phyloP scores from a whole-genome alignment of 2,888 invertebrate species.

The Nysson spinosus region DNA sequence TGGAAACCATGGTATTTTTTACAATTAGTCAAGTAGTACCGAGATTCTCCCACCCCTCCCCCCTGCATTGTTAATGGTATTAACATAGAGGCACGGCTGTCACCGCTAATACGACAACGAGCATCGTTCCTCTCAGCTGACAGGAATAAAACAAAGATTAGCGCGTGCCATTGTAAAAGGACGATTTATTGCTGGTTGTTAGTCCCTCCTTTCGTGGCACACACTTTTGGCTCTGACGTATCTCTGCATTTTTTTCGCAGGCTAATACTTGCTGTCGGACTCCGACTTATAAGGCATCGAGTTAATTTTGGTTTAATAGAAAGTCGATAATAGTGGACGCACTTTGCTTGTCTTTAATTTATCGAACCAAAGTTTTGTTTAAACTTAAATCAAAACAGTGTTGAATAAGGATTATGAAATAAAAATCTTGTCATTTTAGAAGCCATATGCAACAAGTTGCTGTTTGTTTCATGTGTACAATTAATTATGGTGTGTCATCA shows the following conservation, averaged over 20 bases:
- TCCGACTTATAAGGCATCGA: background rate
- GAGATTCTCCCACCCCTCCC: no score
- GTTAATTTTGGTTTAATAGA: background rate
- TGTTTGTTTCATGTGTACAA: no score
- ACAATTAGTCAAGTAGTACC: conserved; percentile 2
- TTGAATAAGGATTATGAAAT: no score
- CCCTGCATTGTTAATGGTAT: no score
- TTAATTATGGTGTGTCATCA: no score
- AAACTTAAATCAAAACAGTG: no score
- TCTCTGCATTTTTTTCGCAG: background rate
- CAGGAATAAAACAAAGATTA: conserved; percentile 1
- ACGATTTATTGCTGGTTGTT: conserved; percentile 8
- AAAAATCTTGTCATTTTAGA: no score
- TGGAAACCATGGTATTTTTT: background rate
- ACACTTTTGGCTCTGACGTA: background rate
- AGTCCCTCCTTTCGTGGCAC: background rate
- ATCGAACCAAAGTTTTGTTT: no score
- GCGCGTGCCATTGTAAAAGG: conserved; percentile 2
- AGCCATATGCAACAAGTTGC: no score
- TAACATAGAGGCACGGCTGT: no score
- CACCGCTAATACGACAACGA: no score
- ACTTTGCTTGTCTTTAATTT: background rate
- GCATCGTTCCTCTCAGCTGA: background rate
- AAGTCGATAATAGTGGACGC: background rate
- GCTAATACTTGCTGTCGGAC: background rate